phyloP scores from a whole-genome alignment of 2,113 vertebrate species.

The Peucedramus taeniatus region DNA sequence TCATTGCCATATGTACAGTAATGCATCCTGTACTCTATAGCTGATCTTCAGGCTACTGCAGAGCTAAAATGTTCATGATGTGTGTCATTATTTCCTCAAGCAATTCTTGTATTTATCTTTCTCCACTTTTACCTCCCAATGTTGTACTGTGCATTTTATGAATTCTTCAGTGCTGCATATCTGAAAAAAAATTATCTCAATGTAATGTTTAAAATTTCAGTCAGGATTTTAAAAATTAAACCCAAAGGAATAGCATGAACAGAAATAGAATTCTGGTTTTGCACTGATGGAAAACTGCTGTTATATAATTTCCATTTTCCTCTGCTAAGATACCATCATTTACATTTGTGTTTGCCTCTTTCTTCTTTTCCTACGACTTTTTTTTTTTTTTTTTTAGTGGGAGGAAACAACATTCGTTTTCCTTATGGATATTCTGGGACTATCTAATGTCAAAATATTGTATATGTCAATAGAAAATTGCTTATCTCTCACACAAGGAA shows the following conservation, averaged over 20 bases:
- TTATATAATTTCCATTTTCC: background rate
- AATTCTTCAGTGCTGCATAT: background rate
- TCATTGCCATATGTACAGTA: background rate
- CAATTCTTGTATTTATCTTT: background rate
- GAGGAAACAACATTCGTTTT: background rate
- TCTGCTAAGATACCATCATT: background rate
- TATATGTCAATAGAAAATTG: background rate
- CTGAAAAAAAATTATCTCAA: background rate
- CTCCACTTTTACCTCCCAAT: background rate
- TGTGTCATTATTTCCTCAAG: background rate
- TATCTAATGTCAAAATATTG: background rate
- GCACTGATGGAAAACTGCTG: background rate
- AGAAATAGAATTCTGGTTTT: background rate
- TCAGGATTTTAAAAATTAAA: slow-evolving; percentile 22
- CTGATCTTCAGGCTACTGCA: background rate
- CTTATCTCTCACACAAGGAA: background rate
- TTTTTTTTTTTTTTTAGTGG: background rate
- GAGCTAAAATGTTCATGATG: background rate
- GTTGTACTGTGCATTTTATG: background rate
- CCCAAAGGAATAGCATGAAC: background rate
- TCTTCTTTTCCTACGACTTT: background rate
- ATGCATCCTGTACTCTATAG: background rate
- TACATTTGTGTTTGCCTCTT: background rate
- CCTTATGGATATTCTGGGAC: background rate
- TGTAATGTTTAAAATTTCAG: background rate